phyloP scores from a whole-genome alignment of 2,113 vertebrate species.

The Haemorhous mexicanus region DNA sequence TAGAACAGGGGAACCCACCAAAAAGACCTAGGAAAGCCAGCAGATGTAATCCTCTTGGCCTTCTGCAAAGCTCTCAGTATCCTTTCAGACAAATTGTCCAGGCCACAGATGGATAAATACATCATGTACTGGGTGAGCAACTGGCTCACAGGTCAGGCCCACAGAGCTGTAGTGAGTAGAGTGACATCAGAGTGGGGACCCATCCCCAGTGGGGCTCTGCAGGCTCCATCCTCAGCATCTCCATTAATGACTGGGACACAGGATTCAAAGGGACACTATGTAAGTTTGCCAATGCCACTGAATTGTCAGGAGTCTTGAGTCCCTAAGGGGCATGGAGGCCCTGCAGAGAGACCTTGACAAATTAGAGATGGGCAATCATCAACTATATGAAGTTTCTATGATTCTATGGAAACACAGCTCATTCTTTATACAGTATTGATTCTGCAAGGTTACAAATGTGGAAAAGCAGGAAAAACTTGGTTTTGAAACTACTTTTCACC shows the following conservation, averaged over 20 bases:
- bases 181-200: background rate
- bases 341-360: background rate
- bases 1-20: background rate
- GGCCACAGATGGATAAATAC: background rate
- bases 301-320: background rate
- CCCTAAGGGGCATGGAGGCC: fast-evolving
- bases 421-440: background rate
- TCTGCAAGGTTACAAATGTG: background rate
- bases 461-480: background rate
- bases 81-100: background rate
- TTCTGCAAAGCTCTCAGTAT: background rate
- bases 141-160: background rate
- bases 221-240: background rate
- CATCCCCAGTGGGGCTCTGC: background rate
- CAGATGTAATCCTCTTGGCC: background rate
- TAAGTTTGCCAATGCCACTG: background rate
- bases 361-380: background rate
- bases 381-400: background rate
- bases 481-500: background rate
- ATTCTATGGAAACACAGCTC: background rate
- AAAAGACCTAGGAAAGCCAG: background rate
- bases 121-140: fast-evolving
- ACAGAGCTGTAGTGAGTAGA: background rate
- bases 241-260: background rate
- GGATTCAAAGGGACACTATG: background rate